Evolutionary conservation across 2,113 vertebrate genomes (phyloP), one percentile per base, ranked within the genome.

Genomic region (Abramis brama): DNA sequence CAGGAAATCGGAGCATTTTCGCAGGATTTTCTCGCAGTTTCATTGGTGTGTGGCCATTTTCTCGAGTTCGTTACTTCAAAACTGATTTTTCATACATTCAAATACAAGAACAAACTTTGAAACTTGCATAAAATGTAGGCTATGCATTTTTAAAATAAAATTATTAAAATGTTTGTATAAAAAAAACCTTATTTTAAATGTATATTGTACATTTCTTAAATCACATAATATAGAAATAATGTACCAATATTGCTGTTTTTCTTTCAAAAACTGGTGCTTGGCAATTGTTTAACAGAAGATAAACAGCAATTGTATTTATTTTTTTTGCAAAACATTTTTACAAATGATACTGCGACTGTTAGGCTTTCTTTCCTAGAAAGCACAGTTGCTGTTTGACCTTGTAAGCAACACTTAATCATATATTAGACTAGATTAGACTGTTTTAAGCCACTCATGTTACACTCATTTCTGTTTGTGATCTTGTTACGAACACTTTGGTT

Each of bases 1-100:
- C 81, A 73, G 33, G 81, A 83, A 73, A 83, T 19, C 4, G 1
- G 10, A 57, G 81, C 50, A 43, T 43, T 83, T 73, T 73, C 2
- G 0, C 30, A 10, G 30, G 47, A 4, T 2, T 57, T 57, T 57
- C 6, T 6, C 55, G 50, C 50, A 57, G 75, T 8, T 27, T 21
- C 55, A 23, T 57, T 57, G 55, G 19, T 57, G 55, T 57, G 55
- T 57, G 55, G 19, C 55, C 55, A 3, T 57, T 57, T 57, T 57
- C 19, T 57, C 19, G 10, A 73, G 70, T 21, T 23, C 23, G 33
- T 21, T 2, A 43, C 10, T 71, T 71, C 8, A 39, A 39, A 71
- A 71, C 4, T n/a, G 4, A n/a, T 43, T 39, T 70, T 21, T 71
- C 10, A 23, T 71, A 11, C 33, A 33, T 36, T 39, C 9, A 23